These are phyloP conservation scores for Lysiphlebus fabarum DNA, from an alignment of 1,140 invertebrate species.

Conservation along the genomic window DNA sequence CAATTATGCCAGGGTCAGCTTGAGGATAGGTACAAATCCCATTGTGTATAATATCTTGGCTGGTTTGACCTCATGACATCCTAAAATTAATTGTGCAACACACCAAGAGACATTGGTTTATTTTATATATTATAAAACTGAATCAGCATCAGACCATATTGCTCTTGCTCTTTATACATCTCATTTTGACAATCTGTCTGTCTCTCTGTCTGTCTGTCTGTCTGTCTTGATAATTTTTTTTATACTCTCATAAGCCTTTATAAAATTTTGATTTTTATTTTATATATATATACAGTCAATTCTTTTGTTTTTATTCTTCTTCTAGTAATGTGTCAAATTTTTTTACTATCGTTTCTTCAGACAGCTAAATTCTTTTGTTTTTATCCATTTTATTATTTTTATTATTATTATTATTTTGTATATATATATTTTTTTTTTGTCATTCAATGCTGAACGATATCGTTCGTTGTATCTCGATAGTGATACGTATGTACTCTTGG, in stretches of 20 bases:
- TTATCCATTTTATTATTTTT: too few species aligned
- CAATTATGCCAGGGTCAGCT: constrained; percentile 21
- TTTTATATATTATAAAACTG: too few species aligned
- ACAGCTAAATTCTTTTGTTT: too few species aligned
- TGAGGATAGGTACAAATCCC: constrained; percentile 9
- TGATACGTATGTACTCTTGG: background rate
- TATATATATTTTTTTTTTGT: too few species aligned
- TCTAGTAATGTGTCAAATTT: background rate
- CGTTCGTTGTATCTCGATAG: too few species aligned
- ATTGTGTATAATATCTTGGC: constrained; percentile 19
- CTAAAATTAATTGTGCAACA: constrained; percentile 17
- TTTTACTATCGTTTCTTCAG: background rate
- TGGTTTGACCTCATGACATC: constrained; percentile 17
- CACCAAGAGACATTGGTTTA: background rate
- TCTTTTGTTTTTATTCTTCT: too few species aligned
- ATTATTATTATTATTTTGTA: too few species aligned
- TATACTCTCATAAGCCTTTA: background rate
- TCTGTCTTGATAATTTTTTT: background rate
- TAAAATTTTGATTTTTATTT: too few species aligned
- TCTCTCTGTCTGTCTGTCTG: too few species aligned
- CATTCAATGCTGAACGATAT: background rate
- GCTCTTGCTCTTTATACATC: background rate
- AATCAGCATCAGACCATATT: too few species aligned
- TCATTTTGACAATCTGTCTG: too few species aligned
- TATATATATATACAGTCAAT: too few species aligned